Evolutionary conservation across 2,888 invertebrate genomes (phyloP).

Genomic region (Scelioninae gen. 1): DNA sequence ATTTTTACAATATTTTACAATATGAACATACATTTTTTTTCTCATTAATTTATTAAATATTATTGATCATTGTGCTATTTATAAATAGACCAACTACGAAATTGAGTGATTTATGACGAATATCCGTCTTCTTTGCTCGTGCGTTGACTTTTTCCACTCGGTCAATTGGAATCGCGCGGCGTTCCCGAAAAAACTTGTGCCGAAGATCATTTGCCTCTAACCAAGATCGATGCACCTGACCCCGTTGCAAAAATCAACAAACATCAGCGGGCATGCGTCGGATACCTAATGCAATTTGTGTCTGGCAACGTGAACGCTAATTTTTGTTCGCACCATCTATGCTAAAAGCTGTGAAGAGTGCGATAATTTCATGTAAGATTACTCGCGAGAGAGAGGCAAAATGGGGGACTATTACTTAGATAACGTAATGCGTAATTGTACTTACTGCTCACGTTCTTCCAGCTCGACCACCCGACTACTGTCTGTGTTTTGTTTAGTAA

Average conservation of each 20-base stretch:
- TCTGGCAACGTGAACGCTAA: slow-evolving; percentile 38
- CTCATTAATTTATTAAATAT: no score
- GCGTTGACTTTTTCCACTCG: slow-evolving; percentile 13
- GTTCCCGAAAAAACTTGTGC: slow-evolving; percentile 1
- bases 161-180: slow-evolving; percentile 9
- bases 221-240: slow-evolving; percentile 36
- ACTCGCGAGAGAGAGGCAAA: slow-evolving; percentile 37
- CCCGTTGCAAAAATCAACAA: slow-evolving; percentile 38
- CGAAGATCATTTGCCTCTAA: slow-evolving; percentile 24
- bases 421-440: slow-evolving; percentile 79
- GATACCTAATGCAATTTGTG: slow-evolving; percentile 48
- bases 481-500: slow-evolving; percentile 87
- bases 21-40: no score
- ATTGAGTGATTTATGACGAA: slow-evolving; percentile 21
- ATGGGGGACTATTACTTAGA: slow-evolving; percentile 45
- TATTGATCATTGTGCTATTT: no score
- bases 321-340: slow-evolving; percentile 18
- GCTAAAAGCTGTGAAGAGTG: slow-evolving; percentile 47
- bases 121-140: background rate
- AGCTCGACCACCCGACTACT: slow-evolving; percentile 91
- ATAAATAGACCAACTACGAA: no score
- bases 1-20: no score
- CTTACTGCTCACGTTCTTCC: slow-evolving; percentile 95
- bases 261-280: slow-evolving; percentile 37
- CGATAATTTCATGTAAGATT: slow-evolving; percentile 45